Evolutionary conservation across 2,888 invertebrate species (phyloP).

Genomic region (Drosophila bunnanda): DNA sequence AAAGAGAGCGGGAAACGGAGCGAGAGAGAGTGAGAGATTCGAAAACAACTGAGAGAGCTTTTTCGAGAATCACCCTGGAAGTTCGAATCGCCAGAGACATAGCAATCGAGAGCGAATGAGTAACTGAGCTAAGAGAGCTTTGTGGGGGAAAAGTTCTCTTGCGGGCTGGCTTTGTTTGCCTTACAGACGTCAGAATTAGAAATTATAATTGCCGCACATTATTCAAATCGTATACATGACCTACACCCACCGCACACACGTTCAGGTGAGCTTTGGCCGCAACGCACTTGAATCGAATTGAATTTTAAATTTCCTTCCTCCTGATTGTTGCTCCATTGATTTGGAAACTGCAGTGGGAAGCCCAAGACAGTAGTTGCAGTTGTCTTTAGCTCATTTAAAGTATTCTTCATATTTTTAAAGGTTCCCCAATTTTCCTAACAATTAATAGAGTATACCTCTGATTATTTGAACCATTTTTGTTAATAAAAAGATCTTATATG

Average conservation of each 20-base stretch:
- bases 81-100: constrained; percentile 17
- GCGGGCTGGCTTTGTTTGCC: constrained; percentile 40
- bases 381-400: background rate
- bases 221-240: constrained; percentile 75
- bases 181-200: constrained; percentile 76
- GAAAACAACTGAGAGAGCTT: constrained; percentile 27
- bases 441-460: fast-evolving
- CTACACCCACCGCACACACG: constrained; percentile 57
- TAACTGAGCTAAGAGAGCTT: constrained; percentile 54
- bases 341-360: constrained; percentile 33
- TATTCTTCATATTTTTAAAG: background rate
- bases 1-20: constrained; percentile 16
- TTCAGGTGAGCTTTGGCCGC: constrained; percentile 42
- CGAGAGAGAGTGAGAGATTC: constrained; percentile 10
- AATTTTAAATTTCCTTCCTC: constrained; percentile 62
- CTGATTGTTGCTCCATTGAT: constrained; percentile 51
- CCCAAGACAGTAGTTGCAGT: background rate
- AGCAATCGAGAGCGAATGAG: background rate
- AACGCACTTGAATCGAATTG: constrained; percentile 65
- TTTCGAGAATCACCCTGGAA: constrained; percentile 35
- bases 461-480: background rate
- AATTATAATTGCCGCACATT: constrained; percentile 78
- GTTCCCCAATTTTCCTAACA: background rate
- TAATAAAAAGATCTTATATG: background rate
- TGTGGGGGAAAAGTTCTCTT: constrained; percentile 40